Conservation (phyloP, 2,888 invertebrate genomes). For the Ennomos fuscantarius region DNA sequence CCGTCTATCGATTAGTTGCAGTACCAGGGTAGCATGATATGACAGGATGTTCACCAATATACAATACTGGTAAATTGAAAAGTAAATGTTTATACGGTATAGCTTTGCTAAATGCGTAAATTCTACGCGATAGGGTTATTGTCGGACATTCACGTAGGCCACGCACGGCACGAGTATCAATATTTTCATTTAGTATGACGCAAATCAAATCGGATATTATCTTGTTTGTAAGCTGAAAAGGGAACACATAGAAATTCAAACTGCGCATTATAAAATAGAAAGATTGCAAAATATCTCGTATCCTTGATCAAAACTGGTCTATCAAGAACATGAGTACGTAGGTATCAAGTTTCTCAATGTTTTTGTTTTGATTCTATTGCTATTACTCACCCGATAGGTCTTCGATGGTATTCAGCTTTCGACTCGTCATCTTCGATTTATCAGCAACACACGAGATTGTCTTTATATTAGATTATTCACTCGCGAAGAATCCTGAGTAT, state of each 20-base stretch:
- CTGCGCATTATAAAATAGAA: slow-evolving; percentile 26
- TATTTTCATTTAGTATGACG: slow-evolving; percentile 42
- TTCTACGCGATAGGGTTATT: slow-evolving; percentile 32
- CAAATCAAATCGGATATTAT: slow-evolving; percentile 42
- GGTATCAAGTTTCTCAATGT: slow-evolving; percentile 51
- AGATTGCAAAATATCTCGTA: slow-evolving; percentile 25
- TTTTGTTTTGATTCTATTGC: slow-evolving; percentile 59
- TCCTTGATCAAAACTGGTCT: slow-evolving; percentile 49
- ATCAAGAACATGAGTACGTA: slow-evolving; percentile 14
- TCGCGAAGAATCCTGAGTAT: slow-evolving; percentile 33
- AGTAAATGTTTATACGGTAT: neutral
- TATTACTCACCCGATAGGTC: slow-evolving; percentile 79
- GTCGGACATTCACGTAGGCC: slow-evolving; percentile 26
- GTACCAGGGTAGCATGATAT: slow-evolving; percentile 58
- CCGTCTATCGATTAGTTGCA: slow-evolving; percentile 50
- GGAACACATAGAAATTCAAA: slow-evolving; percentile 15
- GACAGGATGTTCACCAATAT: slow-evolving; percentile 47
- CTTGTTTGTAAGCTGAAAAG: slow-evolving; percentile 1
- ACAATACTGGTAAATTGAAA: slow-evolving; percentile 45
- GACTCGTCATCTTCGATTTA: slow-evolving; percentile 67
- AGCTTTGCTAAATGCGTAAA: slow-evolving; percentile 15
- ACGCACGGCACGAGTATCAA: neutral
- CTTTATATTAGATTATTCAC: slow-evolving; percentile 22
- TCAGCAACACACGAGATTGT: slow-evolving; percentile 30
- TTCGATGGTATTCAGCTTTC: slow-evolving; percentile 79